Conservation (phyloP, 2,113 vertebrate species). For the Nesoenas mayeri region DNA sequence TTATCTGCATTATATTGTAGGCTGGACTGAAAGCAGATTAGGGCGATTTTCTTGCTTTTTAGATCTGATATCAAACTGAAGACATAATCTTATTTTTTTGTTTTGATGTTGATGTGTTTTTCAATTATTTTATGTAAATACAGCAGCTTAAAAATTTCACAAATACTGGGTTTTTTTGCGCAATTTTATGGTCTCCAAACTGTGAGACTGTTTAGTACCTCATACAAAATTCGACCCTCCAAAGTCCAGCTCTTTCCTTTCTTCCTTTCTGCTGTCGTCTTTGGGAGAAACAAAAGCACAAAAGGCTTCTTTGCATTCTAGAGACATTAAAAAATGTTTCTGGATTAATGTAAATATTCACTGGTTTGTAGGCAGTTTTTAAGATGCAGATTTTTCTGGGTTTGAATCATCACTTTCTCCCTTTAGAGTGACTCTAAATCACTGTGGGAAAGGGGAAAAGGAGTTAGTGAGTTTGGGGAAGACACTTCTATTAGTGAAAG, state of each 20-base stretch:
- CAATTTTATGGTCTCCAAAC: background rate
- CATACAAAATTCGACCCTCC: background rate
- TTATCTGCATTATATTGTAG: background rate
- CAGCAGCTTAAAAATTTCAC: background rate
- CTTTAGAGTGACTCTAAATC: background rate
- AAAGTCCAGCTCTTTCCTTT: background rate
- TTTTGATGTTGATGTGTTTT: background rate
- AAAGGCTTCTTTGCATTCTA: background rate
- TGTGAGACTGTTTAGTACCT: background rate
- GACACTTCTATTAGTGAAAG: background rate
- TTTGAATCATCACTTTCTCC: background rate
- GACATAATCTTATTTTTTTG: background rate
- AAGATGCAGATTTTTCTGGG: background rate
- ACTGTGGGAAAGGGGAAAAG: background rate
- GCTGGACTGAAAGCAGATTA: background rate
- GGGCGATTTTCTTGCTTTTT: background rate
- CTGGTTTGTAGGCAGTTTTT: background rate
- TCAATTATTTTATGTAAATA: background rate
- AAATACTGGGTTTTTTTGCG: background rate
- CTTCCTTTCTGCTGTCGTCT: background rate
- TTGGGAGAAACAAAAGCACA: background rate
- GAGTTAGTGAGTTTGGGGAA: background rate
- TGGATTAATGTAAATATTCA: background rate
- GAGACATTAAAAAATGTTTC: background rate
- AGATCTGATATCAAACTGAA: background rate